Percentiles rank a stretch among this genome's conserved stretches.
phyloP scores from a whole-genome alignment of 2,888 invertebrate species.

The Synanthedon myopaeformis region DNA sequence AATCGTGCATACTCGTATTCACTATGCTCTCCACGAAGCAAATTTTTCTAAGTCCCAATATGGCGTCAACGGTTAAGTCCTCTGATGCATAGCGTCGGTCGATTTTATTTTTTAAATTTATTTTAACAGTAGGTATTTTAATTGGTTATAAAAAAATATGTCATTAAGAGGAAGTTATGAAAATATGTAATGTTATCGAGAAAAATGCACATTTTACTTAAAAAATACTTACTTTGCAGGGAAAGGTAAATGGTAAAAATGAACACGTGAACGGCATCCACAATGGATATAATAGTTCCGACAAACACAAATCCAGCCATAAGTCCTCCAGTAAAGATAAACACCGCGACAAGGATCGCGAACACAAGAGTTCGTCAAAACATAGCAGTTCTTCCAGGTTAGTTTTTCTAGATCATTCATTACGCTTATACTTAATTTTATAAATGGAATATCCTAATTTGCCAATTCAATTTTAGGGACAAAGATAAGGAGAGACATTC shows the following conservation, averaged over 20 bases:
- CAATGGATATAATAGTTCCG: slow-evolving; percentile 76
- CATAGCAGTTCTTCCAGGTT: slow-evolving; percentile 64
- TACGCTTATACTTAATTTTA: slow-evolving; percentile 4
- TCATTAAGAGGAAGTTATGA: neutral
- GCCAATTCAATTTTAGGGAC: slow-evolving; percentile 28
- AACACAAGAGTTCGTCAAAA: slow-evolving; percentile 68
- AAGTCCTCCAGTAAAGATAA: slow-evolving; percentile 78
- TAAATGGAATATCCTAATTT: slow-evolving; percentile 2
- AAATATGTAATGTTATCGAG: neutral
- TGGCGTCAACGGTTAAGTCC: slow-evolving; percentile 85
- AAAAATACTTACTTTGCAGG: slow-evolving; percentile 25
- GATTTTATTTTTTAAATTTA: slow-evolving; percentile 5
- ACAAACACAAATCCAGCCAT: slow-evolving; percentile 72
- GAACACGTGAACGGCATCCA: slow-evolving; percentile 83
- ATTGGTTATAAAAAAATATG: neutral
- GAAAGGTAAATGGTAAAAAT: slow-evolving; percentile 66
- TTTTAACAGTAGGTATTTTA: neutral
- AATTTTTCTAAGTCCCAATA: slow-evolving; percentile 84
- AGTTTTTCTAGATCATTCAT: slow-evolving; percentile 17
- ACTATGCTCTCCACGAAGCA: slow-evolving; percentile 44
- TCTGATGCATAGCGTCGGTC: slow-evolving; percentile 55
- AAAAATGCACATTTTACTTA: neutral
- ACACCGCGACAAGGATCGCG: slow-evolving; percentile 75
- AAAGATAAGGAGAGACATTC: slow-evolving; percentile 70
- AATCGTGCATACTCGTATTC: slow-evolving; percentile 63